Conservation (phyloP, 2,888 invertebrate genomes). For the Sinodicranocentrus sp. region DNA sequence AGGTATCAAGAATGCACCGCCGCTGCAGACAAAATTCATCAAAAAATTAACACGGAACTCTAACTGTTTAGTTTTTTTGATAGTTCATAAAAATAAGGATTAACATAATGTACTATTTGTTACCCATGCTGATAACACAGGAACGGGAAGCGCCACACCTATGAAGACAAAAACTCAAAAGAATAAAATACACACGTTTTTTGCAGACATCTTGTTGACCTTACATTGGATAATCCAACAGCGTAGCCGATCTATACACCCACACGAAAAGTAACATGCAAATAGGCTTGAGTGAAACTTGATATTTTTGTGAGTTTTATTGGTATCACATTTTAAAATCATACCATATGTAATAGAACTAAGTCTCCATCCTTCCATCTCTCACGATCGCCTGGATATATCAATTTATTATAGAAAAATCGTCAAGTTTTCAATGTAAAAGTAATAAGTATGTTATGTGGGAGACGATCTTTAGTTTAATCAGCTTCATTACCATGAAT, state of each 20-base stretch:
- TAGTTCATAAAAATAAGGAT: neutral
- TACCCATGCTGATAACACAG: constrained; percentile 31
- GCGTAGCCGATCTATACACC: constrained; percentile 29
- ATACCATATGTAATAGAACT: constrained; percentile 22
- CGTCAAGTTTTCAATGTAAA: neutral
- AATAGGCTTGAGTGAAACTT: neutral
- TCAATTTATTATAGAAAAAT: neutral
- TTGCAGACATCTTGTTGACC: neutral
- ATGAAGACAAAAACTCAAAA: neutral
- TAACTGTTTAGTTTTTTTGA: too few relatives aligned
- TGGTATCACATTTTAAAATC: neutral
- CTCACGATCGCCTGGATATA: constrained; percentile 14
- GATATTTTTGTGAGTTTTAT: neutral
- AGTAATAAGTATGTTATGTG: neutral
- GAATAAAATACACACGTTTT: neutral
- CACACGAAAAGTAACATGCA: neutral
- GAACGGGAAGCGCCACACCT: constrained; percentile 27
- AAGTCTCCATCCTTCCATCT: constrained; percentile 36
- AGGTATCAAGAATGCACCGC: constrained; percentile 33
- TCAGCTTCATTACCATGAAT: constrained; percentile 36
- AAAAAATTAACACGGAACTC: neutral
- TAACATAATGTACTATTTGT: neutral
- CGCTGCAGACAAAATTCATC: constrained; percentile 20
- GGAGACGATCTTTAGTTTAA: neutral
- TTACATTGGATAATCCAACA: constrained; percentile 33